phyloP scores from a whole-genome alignment of 2,797 vertebrate genomes.

The Sebastes taczanowskii region DNA sequence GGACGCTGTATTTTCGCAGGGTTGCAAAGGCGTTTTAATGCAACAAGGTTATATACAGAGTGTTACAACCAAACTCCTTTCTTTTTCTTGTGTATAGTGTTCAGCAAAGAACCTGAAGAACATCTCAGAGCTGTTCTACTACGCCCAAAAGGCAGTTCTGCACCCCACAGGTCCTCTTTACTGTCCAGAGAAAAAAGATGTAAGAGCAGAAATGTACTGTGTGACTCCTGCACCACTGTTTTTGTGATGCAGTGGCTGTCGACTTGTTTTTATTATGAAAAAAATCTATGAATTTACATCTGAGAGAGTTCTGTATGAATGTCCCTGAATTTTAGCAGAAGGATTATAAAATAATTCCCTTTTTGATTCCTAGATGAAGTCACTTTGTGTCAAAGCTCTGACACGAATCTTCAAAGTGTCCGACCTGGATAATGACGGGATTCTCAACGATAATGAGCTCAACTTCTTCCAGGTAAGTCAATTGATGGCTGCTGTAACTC shows the following conservation, averaged over 20 bases:
- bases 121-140: conserved; percentile 98
- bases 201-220: conserved; percentile 61
- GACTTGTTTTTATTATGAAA: neutral
- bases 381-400: conserved; percentile 91
- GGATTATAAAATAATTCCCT: neutral
- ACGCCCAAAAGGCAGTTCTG: conserved; percentile 96
- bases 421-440: conserved; percentile 94
- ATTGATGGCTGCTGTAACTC: too few species aligned
- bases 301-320: neutral
- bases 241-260: neutral
- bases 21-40: neutral
- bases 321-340: neutral
- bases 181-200: conserved; percentile 95
- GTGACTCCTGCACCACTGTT: neutral
- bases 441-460: conserved; percentile 93
- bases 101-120: conserved; percentile 99
- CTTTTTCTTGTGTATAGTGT: conserved; percentile 83
- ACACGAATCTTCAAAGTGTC: conserved; percentile 97
- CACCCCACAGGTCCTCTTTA: conserved; percentile 96
- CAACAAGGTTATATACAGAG: too few species aligned
- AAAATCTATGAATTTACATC: neutral
- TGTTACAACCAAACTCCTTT: neutral
- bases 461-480: conserved; percentile 94
- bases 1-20: neutral
- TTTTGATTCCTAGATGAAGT: conserved; percentile 86